Evolutionary conservation across 2,113 vertebrate species (phyloP).

Genomic region (Alces alces): DNA sequence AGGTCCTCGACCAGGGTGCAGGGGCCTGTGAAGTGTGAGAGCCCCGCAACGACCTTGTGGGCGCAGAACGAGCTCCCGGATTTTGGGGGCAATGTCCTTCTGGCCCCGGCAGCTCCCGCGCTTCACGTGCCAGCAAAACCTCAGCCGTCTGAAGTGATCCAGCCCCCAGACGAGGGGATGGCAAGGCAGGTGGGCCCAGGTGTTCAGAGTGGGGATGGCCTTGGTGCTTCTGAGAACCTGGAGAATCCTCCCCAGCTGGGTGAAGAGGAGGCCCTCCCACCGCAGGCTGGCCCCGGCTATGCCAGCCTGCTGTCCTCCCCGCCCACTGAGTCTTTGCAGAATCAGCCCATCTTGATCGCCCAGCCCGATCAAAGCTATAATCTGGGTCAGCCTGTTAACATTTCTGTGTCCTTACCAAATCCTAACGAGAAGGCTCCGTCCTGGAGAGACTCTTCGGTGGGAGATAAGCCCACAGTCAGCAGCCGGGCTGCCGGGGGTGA

Average conservation of each 20-base stretch:
- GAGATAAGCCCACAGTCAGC: slow-evolving; percentile 64
- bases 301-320: slow-evolving; percentile 90
- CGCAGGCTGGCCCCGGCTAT: slow-evolving; percentile 90
- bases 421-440: slow-evolving; percentile 78
- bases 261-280: slow-evolving; percentile 81
- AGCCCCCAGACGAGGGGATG: slow-evolving; percentile 88
- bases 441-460: slow-evolving; percentile 69
- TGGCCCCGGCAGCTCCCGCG: slow-evolving; percentile 92
- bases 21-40: slow-evolving; percentile 89
- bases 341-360: slow-evolving; percentile 90
- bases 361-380: slow-evolving; percentile 90
- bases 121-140: slow-evolving; percentile 85
- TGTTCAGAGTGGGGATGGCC: slow-evolving; percentile 59
- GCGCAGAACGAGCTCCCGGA: slow-evolving; percentile 91
- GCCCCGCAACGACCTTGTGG: slow-evolving; percentile 96
- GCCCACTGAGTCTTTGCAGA: slow-evolving; percentile 85
- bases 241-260: slow-evolving; percentile 95
- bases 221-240: slow-evolving; percentile 89
- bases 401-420: slow-evolving; percentile 73
- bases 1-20: slow-evolving; percentile 85
- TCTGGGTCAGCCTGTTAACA: slow-evolving; percentile 82
- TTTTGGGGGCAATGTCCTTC: slow-evolving; percentile 89
- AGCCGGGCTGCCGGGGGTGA: slow-evolving; percentile 53
- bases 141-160: slow-evolving; percentile 86
- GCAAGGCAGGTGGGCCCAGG: slow-evolving; percentile 60